phyloP scores from a whole-genome alignment of 64 coral and sea anemone species.

The Orbicella faveolata region DNA sequence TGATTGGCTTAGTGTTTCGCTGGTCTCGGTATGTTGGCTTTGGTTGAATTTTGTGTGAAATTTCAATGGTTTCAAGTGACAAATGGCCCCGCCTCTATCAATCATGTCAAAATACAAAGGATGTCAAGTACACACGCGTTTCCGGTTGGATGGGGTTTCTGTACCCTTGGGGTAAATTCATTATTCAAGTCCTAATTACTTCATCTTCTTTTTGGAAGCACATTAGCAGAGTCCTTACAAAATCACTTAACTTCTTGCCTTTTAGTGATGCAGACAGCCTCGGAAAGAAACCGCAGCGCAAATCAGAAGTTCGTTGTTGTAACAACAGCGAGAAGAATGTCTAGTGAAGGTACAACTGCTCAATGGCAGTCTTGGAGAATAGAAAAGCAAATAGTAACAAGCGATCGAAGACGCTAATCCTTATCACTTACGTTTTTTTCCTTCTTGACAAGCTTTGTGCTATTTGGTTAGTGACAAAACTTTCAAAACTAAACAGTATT shows the following conservation, averaged over 20 bases:
- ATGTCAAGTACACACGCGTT: slow-evolving; percentile 33
- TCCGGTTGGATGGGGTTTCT: slow-evolving; percentile 37
- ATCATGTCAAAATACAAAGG: slow-evolving; percentile 65
- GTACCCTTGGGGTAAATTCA: slow-evolving; percentile 42
- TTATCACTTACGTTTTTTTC: background rate
- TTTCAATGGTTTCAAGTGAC: slow-evolving; percentile 76
- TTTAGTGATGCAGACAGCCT: background rate
- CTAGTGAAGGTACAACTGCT: background rate
- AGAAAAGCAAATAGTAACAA: background rate
- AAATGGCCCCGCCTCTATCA: slow-evolving; percentile 65
- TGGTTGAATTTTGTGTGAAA: slow-evolving; percentile 50
- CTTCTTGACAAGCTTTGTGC: background rate
- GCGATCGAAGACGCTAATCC: background rate
- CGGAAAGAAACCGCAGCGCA: background rate
- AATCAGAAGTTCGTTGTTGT: background rate
- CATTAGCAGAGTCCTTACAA: slow-evolving; percentile 3
- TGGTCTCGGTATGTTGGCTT: slow-evolving; percentile 65
- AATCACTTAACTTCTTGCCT: background rate
- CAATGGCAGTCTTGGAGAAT: background rate
- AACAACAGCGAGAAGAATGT: background rate
- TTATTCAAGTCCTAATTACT: slow-evolving; percentile 32
- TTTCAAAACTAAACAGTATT: background rate
- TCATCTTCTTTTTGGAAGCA: background rate
- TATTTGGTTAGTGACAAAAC: background rate
- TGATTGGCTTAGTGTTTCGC: slow-evolving; percentile 38